Base-by-base conservation (phyloP, 2,888 invertebrate genomes). In the Conops quadrifasciatus region DNA sequence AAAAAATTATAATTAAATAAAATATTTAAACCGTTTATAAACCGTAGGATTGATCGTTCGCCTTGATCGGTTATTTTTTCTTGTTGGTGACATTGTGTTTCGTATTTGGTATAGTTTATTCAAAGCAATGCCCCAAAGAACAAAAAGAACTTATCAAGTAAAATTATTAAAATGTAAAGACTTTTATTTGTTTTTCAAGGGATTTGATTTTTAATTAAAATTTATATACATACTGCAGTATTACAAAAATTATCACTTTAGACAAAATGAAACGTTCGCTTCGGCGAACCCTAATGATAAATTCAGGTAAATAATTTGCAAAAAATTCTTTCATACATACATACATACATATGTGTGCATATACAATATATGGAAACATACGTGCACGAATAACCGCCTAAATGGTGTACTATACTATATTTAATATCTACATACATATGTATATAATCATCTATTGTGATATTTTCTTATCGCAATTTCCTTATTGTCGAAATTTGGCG, bases 241-340 rank as follows among this genome's bases (percentile, higher is more conserved):
- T 65, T 51, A 65, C 30, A 30, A 0, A 51, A 51, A 28, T 24
- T 49, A 26, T 2, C 36, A 16, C n/a, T 5, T 11, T 5, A 19
- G 4, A 26, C n/a, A 58, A 56, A 58, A 67, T 67, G 67, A 67
- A 67, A 19, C 72, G 74, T 43, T 74, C 78, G n/a, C 64, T 77
- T 36, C 74, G 72, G 68, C 76, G 74, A 70, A 72, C 77, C 49
- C 56, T 73, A 49, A 73, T 74, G 59, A 67, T 78, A 24, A 78
- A 76, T 71, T 63, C 78, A 76, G 78, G 78, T 78, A 76, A 75
- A 30, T 72, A 51, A 28, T 30, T 59, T 30, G 9, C 36, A 36
- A 36, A 36, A 36, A 36, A 36, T n/a, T n/a, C n/a, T 58, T 7
- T 26, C 1, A 56, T 21, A 7, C 26, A 43, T 11, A 43, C 13